Percentiles rank a stretch among this genome's conserved stretches.
These are phyloP conservation scores for Lagopus muta DNA, from an alignment of 2,113 vertebrate genomes.

Conservation along the genomic window DNA sequence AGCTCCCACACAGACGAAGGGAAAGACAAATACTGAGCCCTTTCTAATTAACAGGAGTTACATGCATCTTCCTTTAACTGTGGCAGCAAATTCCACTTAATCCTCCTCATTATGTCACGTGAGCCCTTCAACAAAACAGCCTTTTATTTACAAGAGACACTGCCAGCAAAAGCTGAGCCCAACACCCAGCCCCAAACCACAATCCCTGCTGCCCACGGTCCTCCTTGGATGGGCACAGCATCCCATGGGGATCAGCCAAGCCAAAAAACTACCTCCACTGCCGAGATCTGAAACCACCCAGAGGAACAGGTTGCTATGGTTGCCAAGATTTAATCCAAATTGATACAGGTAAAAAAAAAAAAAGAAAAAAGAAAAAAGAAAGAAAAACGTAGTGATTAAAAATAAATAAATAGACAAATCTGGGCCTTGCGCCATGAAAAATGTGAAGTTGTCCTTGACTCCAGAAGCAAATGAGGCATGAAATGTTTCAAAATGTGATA, in stretches of 20 bases:
- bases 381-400: slow-evolving; percentile 43
- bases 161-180: background rate
- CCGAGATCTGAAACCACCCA: background rate
- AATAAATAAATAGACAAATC: slow-evolving; percentile 70
- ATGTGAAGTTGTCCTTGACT: slow-evolving; percentile 79
- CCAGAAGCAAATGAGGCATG: slow-evolving; percentile 77
- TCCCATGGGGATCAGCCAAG: background rate
- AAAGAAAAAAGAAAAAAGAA: background rate
- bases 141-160: background rate
- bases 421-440: slow-evolving; percentile 77
- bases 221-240: background rate
- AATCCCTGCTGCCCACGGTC: rapidly evolving
- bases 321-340: slow-evolving; percentile 47
- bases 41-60: slow-evolving; percentile 2
- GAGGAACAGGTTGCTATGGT: slow-evolving; percentile 57
- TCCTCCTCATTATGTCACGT: background rate
- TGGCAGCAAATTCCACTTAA: slow-evolving; percentile 46
- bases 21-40: background rate
- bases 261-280: background rate
- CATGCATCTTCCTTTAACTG: background rate
- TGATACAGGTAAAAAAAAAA: slow-evolving; percentile 27
- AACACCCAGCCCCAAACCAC: background rate
- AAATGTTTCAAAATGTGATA: slow-evolving; percentile 81
- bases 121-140: background rate
- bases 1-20: background rate